phyloP scores from a whole-genome alignment of 1,140 invertebrate genomes.

The Phymorhynchus buccinoides region DNA sequence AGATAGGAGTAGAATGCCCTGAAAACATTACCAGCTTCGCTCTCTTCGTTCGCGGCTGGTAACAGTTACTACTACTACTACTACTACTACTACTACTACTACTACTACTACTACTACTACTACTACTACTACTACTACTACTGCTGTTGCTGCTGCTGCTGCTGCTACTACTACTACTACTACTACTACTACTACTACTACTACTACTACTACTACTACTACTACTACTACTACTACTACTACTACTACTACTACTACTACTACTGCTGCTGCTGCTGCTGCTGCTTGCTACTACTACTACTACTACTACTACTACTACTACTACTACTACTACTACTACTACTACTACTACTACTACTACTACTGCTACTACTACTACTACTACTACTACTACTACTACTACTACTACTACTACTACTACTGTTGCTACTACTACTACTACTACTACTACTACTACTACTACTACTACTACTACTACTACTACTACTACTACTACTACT shows the following conservation, averaged over 20 bases:
- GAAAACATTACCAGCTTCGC: no score
- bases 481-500: slow-evolving; percentile 15
- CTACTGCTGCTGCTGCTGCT: not conserved
- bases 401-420: not conserved
- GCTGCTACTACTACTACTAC: not conserved
- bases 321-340: not conserved
- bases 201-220: not conserved
- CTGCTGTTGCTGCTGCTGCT: not conserved
- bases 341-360: not conserved
- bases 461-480: not conserved
- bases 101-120: slow-evolving; percentile 25
- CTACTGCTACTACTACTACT: not conserved
- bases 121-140: slow-evolving; percentile 11
- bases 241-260: not conserved
- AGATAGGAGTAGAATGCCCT: no score
- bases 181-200: not conserved
- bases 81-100: slow-evolving; percentile 15
- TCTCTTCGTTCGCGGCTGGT: slow-evolving; percentile 3
- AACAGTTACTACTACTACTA: slow-evolving; percentile 13
- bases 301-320: not conserved
- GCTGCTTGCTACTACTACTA: no score
- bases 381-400: not conserved
- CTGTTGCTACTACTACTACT: not conserved
- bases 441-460: not conserved
- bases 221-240: not conserved